A percentile compares a stretch with the other conserved stretches of the same genome.
Evolutionary conservation across 1,140 invertebrate genomes (phyloP).

Genomic region (Drosophila kikkawai): DNA sequence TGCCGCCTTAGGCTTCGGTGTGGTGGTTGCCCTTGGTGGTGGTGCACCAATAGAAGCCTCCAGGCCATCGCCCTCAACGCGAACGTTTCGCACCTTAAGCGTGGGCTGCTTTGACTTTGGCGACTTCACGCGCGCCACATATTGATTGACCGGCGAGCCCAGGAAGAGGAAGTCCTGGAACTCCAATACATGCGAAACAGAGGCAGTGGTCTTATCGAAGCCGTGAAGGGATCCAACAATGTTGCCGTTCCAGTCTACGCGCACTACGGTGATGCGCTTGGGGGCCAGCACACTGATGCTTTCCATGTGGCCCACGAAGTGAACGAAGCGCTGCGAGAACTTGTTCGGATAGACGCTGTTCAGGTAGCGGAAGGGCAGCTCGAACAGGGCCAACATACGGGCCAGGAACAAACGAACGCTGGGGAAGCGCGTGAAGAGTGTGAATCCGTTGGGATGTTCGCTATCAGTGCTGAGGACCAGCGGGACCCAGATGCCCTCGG

Average conservation of each 20-base stretch:
- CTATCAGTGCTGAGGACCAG: conserved; percentile 86
- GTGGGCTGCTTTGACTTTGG: conserved; percentile 85
- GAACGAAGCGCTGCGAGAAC: conserved; percentile 70
- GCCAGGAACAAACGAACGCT: conserved; percentile 87
- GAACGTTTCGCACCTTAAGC: conserved; percentile 78
- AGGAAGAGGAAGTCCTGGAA: conserved; percentile 86
- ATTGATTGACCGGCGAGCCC: conserved; percentile 90
- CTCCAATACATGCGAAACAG: conserved; percentile 87
- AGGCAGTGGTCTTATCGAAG: conserved; percentile 84
- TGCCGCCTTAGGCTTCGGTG: conserved; percentile 50
- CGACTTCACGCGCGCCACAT: conserved; percentile 87
- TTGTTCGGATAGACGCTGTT: conserved; percentile 86
- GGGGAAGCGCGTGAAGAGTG: conserved; percentile 87
- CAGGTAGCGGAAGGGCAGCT: conserved; percentile 87
- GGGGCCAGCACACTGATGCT: conserved; percentile 68
- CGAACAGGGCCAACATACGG: conserved; percentile 86
- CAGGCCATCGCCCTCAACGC: conserved; percentile 72
- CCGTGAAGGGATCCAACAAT: conserved; percentile 88
- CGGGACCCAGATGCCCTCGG: conserved; percentile 89
- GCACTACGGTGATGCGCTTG: conserved; percentile 86
- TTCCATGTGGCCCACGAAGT: conserved; percentile 86
- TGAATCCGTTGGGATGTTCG: conserved; percentile 85
- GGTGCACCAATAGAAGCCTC: conserved; percentile 68
- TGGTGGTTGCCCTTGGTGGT: conserved; percentile 48
- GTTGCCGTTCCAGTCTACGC: conserved; percentile 88